Conservation (phyloP, 2,797 vertebrate genomes). For the Paguma larvata region DNA sequence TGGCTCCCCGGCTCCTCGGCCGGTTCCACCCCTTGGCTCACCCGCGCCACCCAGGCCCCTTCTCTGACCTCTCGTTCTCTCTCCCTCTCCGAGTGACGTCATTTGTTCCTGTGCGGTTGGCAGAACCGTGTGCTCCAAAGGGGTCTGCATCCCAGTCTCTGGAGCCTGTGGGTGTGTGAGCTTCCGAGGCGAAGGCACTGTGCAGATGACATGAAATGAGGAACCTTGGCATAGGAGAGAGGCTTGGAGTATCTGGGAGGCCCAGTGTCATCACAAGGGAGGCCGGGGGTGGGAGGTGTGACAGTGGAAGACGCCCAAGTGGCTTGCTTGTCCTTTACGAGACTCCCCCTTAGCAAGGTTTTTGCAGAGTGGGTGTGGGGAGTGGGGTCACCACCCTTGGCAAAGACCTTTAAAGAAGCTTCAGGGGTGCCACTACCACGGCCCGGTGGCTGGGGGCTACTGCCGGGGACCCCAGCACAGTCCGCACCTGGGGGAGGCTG, state of each 20-base stretch:
- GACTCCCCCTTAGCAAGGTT: background rate
- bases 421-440: accelerated
- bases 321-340: background rate
- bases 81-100: background rate
- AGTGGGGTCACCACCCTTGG: background rate
- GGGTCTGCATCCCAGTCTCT: background rate
- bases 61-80: background rate
- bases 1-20: accelerated
- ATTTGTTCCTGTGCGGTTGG: background rate
- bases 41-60: background rate
- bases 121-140: background rate
- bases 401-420: background rate
- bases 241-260: too few species aligned
- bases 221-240: background rate
- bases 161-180: background rate
- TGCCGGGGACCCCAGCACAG: background rate
- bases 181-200: background rate
- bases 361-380: background rate
- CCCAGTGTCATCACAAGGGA: background rate
- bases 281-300: background rate
- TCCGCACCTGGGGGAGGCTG: background rate
- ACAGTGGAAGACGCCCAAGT: accelerated
- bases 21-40: background rate
- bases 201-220: background rate
- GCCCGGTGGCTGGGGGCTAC: too few species aligned